Evolutionary conservation across 2,888 invertebrate species (phyloP), one percentile per base, ranked within the genome.

Genomic region (Mesoligia furuncula): DNA sequence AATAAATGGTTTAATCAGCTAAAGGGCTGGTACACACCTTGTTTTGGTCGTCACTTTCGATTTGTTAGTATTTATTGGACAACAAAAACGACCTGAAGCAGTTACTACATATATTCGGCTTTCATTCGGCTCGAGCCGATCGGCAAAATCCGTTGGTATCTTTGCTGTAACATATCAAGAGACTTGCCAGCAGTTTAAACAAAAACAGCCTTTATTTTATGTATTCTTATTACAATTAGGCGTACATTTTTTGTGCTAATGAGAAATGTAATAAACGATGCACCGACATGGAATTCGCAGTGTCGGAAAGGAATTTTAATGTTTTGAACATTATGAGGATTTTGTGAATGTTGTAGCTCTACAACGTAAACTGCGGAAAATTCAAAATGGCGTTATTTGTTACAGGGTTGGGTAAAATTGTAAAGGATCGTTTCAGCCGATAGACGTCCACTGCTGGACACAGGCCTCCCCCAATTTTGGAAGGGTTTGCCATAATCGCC

Each of bases 231-330:
- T 68, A 72, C 31, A 54, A 54, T 57, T 62, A 57, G 31, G 72
- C 66, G 39, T 42, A 75, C 15, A 68, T 76, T 77, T 76, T 84
- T 77, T 79, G n/a, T 48, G 62, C 57, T 83, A 79, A 79, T 87
- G 76, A 81, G 83, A 80, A 87, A 83, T 69, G 78, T 80, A 79
- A 85, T 79, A 83, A 83, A 64, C 78, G 77, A 79, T 79, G 80
- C 76, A 83, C 48, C 20, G 68, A 72, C 75, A 54, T 75, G 79
- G 69, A 79, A 75, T 68, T 62, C 73, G 48, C 67, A 64, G 51
- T 68, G 62, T 42, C 31, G 78, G 59, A 79, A 75, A 69, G 67
- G 77, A 81, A 88, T 87, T 81, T 85, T 78, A 77, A 80, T 78
- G 66, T 74, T 73, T 69, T 74, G 64, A 74, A 81, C 24, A 67